phyloP scores from a whole-genome alignment of 2,888 invertebrate species.

The Elegia similella region DNA sequence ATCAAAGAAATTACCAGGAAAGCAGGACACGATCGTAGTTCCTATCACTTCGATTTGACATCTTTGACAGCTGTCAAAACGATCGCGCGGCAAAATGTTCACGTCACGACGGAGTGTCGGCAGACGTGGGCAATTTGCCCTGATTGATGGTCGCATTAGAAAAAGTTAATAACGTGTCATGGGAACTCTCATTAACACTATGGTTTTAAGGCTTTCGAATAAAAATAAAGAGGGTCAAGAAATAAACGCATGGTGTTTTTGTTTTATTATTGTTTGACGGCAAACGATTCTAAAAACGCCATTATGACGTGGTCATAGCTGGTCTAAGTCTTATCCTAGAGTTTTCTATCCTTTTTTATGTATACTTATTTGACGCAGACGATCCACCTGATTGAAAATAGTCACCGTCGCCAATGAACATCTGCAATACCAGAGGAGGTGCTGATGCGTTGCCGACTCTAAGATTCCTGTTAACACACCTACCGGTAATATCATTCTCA shows the following conservation, averaged over 20 bases:
- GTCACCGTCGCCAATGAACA: too few species aligned
- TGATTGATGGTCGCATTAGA: constrained; percentile 29
- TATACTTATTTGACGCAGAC: too few species aligned
- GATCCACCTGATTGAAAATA: too few species aligned
- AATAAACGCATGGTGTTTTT: neutral
- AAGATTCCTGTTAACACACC: too few species aligned
- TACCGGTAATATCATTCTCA: too few species aligned
- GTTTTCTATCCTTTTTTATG: too few species aligned
- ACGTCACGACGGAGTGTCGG: neutral
- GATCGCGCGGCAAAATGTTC: constrained; percentile 10
- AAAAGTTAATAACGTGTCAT: constrained; percentile 28
- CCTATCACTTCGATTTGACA: constrained; percentile 5
- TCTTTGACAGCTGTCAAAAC: constrained; percentile 28
- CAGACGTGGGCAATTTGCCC: constrained; percentile 21
- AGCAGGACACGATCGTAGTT: neutral
- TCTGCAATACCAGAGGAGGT: too few species aligned
- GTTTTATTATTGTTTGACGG: too few species aligned
- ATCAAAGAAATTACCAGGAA: constrained; percentile 3
- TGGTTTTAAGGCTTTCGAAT: constrained; percentile 17
- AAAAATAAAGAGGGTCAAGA: neutral
- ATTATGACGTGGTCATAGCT: too few species aligned
- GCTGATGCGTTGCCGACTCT: too few species aligned
- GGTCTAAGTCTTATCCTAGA: too few species aligned
- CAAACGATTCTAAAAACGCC: too few species aligned
- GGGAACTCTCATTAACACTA: constrained; percentile 24